These are phyloP conservation scores for Tetranychus piercei DNA, from an alignment of 2,888 invertebrate genomes.

Conservation along the genomic window DNA sequence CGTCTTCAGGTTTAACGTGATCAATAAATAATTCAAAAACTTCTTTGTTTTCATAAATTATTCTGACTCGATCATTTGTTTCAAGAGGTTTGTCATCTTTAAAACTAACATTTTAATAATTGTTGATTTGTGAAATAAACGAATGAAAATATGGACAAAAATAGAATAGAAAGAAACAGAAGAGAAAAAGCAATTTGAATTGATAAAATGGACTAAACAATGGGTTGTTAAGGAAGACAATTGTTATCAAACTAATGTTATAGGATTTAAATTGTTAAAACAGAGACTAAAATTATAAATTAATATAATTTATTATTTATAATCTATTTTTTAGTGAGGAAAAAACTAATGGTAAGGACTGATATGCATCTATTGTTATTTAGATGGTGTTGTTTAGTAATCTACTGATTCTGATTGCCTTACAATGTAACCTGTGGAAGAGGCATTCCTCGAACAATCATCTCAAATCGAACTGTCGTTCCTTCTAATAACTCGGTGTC, in stretches of 20 bases:
- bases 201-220: too few species aligned
- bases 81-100: constrained; percentile 58
- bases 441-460: constrained; percentile 68
- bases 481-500: constrained; percentile 70
- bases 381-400: neutral
- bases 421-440: constrained; percentile 78
- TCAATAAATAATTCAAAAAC: constrained; percentile 72
- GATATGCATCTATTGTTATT: neutral
- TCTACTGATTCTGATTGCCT: constrained; percentile 34
- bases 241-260: too few species aligned
- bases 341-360: neutral
- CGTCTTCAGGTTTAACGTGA: constrained; percentile 56
- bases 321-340: too few species aligned
- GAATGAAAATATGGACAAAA: neutral
- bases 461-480: constrained; percentile 68
- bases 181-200: too few species aligned
- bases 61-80: constrained; percentile 45
- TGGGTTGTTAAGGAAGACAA: too few species aligned
- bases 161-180: too few species aligned
- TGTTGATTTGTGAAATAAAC: neutral
- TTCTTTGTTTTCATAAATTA: constrained; percentile 58
- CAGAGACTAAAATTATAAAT: too few species aligned
- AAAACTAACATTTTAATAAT: constrained; percentile 41
- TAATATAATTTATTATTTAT: too few species aligned
- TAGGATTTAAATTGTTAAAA: too few species aligned